Evolutionary conservation across 1,140 invertebrate species (phyloP), one percentile per base, ranked within the genome.

Genomic region (Drosophila nigrodunni): DNA sequence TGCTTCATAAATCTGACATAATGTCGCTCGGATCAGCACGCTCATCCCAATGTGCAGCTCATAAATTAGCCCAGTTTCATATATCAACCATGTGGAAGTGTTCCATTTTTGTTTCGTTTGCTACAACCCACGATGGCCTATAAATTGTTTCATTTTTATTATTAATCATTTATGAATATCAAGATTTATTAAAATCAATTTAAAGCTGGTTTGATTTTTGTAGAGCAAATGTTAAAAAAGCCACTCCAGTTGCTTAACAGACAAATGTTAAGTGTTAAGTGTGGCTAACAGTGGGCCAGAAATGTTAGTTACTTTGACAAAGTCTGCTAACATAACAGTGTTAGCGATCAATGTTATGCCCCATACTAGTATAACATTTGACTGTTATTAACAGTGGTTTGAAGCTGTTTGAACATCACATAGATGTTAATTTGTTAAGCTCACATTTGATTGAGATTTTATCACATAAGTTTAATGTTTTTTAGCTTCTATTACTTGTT

Each of bases 1-100:
- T 89, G 67, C 59, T 55, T 73, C 64, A 88, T 88, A 88, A 88
- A 88, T 89, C 80, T 78, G 74, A 60, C 65, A 74, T 69, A 64
- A 87, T 82, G 78, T 68, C 70, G 37, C 15, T 67, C 41, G 74
- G 72, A 76, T 88, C 80, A 83, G 52, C 55, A 25, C 74, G 62
- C 75, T 74, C 66, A 43, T 44, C 18, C 35, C 60, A 37, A 59
- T 59, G 64, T 82, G 46, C 58, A 58, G 59, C 65, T 74, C 77
- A 52, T 87, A 74, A 87, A 88, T 89, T 66, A 35, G 15, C 43
- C 50, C 64, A 37, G 39, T 70, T 69, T 57, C 81, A 80, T 86
- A 68, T 80, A 78, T 88, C 62, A 80, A 71, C 54, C 39, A 57
- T 35, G 10, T 64, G 25, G 25, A 30, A 65, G 15, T 65, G 49